Percentiles rank a stretch among this genome's conserved stretches.
phyloP scores from a whole-genome alignment of 2,888 invertebrate species.

The Himalopsyche kuldschensis region DNA sequence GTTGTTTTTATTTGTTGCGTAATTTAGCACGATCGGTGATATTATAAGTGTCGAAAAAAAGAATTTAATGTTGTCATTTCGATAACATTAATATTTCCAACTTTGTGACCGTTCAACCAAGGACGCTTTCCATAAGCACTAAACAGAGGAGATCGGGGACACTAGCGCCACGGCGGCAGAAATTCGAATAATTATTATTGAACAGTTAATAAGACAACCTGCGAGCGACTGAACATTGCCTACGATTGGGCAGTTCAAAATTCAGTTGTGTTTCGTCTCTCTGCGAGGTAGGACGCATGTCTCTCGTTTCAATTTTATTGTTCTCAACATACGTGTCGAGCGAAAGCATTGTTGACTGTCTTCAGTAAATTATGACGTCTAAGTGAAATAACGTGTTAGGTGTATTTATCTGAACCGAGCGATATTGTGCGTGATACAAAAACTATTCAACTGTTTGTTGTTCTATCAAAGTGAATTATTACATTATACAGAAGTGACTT shows the following conservation, averaged over 20 bases:
- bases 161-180: conserved; percentile 22
- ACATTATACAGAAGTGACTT: not conserved
- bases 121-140: not conserved
- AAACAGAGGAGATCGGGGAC: conserved; percentile 2
- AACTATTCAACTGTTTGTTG: not conserved
- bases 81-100: not conserved
- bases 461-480: not conserved
- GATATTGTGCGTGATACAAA: not conserved
- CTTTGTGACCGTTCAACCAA: not conserved
- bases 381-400: not conserved
- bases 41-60: not conserved
- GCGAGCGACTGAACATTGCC: not conserved
- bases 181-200: conserved; percentile 24
- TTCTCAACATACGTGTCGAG: not conserved
- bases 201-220: conserved; percentile 25
- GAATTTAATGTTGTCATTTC: not conserved
- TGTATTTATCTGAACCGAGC: not conserved
- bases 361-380: not conserved
- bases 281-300: not conserved
- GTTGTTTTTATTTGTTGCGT: not conserved
- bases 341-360: not conserved
- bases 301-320: not conserved
- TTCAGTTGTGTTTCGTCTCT: not conserved
- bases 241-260: not conserved
- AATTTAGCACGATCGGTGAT: not conserved